Base-by-base conservation (phyloP, 2,113 vertebrate species). In the Gymnarchus niloticus region DNA sequence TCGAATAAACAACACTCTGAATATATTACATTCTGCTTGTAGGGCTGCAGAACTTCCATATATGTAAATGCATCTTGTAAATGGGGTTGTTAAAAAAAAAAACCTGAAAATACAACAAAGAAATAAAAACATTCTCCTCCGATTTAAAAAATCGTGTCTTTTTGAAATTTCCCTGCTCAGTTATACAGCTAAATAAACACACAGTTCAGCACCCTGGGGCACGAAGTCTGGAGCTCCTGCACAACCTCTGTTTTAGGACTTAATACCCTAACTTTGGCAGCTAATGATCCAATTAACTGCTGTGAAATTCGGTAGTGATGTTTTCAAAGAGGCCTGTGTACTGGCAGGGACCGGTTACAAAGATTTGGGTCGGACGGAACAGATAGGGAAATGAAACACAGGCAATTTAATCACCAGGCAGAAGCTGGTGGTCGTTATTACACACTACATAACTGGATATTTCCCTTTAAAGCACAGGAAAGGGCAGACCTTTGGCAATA, bases 401-500 rank as follows among this genome's bases (percentile, higher is more conserved):
- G 49, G 25, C 4, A 2, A 52, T 33, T 7, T 57, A 41, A 56
- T 59, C 81, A 44, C 19, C 33, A 44, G 56, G 33, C 33, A 57
- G 19, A 8, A 19, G 37, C 8, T 19, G 21, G 33, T 28, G 6
- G 28, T 37, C 6, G 52, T 10, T 59, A 46, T 44, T 7, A 83
- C 37, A 41, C 1, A 21, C 19, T 9, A 54, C 33, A 44, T 83
- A 56, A 25, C 17, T 83, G 82, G 54, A 56, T 10, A 59, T 83
- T 44, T 83, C 10, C 82, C 82, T 59, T 46, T 83, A 57, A 83
- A 44, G 28, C 82, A 51, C 1, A 23, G 82, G 21, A 83, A 83
- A 59, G 56, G 82, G 52, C 33, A 59, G 82, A 82, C 51, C 52
- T 48, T 56, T 83, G 33, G 37, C 82, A 59, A n/a, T 23, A 17